A percentile compares a stretch with the other conserved stretches of the same genome.
Conservation (phyloP, 2,797 vertebrate genomes). For the Onychomys arenicola region DNA sequence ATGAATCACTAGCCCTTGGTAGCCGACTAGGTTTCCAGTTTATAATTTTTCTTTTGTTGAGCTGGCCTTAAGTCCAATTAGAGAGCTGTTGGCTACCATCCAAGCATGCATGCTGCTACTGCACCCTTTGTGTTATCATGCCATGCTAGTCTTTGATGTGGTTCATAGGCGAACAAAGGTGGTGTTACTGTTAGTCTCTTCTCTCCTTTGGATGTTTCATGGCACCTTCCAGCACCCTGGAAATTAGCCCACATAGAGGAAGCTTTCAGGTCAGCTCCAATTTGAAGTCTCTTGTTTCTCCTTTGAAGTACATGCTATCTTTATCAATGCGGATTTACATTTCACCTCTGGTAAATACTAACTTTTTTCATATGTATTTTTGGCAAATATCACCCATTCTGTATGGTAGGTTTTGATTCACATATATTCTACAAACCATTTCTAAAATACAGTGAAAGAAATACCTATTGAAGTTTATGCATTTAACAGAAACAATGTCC, state of each 20-base stretch:
- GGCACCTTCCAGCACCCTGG: not conserved
- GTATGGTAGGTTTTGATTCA: not conserved
- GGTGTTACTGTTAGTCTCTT: not conserved
- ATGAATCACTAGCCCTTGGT: not conserved
- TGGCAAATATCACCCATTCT: not conserved
- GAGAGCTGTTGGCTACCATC: not conserved
- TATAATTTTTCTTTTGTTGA: not conserved
- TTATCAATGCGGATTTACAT: not conserved
- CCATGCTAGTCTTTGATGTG: not conserved
- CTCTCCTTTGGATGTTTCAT: not conserved
- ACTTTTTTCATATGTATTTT: not conserved
- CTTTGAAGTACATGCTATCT: not conserved
- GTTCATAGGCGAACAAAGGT: not conserved
- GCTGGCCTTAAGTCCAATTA: not conserved
- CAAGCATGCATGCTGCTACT: too few relatives aligned
- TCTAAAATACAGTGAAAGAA: not conserved
- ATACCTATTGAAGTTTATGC: not conserved
- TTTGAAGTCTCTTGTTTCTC: not conserved
- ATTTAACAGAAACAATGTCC: not conserved
- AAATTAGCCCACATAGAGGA: not conserved
- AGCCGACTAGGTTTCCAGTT: not conserved
- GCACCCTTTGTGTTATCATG: not conserved
- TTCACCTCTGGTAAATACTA: too few relatives aligned
- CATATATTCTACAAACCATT: not conserved
- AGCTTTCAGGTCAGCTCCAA: not conserved